phyloP scores from a whole-genome alignment of 2,113 vertebrate species.

The Pteronura brasiliensis region DNA sequence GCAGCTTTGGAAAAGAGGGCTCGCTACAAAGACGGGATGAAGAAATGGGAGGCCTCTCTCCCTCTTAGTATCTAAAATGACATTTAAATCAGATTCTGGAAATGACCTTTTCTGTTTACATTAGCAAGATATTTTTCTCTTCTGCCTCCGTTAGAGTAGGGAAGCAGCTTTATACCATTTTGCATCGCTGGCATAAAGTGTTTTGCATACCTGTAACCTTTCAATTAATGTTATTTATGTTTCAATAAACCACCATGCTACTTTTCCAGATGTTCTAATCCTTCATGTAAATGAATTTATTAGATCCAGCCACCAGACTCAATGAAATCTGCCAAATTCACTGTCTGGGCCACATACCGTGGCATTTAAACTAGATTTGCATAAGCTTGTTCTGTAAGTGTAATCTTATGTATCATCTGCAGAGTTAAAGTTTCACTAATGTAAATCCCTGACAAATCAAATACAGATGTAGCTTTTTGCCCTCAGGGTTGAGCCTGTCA shows the following conservation, averaged over 20 bases:
- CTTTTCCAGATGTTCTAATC: slow-evolving; percentile 86
- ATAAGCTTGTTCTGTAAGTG: slow-evolving; percentile 83
- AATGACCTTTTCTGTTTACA: slow-evolving; percentile 52
- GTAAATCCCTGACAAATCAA: slow-evolving; percentile 87
- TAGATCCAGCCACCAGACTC: slow-evolving; percentile 80
- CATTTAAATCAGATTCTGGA: slow-evolving; percentile 35
- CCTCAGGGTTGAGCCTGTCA: slow-evolving; percentile 77
- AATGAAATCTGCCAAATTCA: slow-evolving; percentile 80
- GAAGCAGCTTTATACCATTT: slow-evolving; percentile 50
- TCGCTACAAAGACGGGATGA: neutral
- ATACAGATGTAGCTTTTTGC: slow-evolving; percentile 83
- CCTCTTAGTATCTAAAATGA: slow-evolving; percentile 33
- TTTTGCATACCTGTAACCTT: slow-evolving; percentile 82
- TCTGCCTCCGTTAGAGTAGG: slow-evolving; percentile 18
- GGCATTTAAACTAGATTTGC: slow-evolving; percentile 83
- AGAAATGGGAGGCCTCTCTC: neutral
- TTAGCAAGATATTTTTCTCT: slow-evolving; percentile 33
- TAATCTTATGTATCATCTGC: slow-evolving; percentile 86
- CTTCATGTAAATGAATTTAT: slow-evolving; percentile 85
- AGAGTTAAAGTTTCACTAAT: slow-evolving; percentile 86
- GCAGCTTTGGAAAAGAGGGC: neutral
- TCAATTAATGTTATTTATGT: slow-evolving; percentile 83
- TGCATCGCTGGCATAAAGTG: slow-evolving; percentile 44
- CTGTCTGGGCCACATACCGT: slow-evolving; percentile 78
- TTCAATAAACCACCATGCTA: slow-evolving; percentile 81